These are phyloP conservation scores for Aphidoletes aphidimyza DNA, from an alignment of 2,888 invertebrate species.

Conservation along the genomic window DNA sequence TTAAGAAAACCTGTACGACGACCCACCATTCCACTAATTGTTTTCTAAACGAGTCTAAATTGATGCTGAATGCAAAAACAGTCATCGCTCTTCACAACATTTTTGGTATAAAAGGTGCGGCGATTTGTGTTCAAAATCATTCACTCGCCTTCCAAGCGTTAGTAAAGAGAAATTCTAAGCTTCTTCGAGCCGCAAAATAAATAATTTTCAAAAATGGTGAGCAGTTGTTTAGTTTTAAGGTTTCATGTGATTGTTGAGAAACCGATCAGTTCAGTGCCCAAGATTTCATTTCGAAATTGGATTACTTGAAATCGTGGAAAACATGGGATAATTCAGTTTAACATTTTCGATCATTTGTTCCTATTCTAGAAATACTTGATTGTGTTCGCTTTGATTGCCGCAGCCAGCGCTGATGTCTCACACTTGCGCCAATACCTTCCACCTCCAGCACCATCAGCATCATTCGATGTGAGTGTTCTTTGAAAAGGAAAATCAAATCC, in stretches of 20 bases:
- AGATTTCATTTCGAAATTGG: background rate
- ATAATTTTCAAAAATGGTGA: slow-evolving; percentile 11
- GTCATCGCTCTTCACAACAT: background rate
- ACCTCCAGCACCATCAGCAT: background rate
- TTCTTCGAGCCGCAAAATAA: background rate
- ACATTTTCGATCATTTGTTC: background rate
- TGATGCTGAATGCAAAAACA: background rate
- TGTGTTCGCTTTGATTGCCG: background rate
- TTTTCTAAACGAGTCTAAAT: background rate
- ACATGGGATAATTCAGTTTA: background rate
- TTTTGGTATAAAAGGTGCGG: background rate
- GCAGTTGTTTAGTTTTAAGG: background rate
- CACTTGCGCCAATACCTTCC: slow-evolving; percentile 2
- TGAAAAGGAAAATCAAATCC: no score
- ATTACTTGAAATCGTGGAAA: background rate
- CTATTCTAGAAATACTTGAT: background rate
- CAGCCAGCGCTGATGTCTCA: slow-evolving; percentile 22
- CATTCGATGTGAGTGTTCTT: no score
- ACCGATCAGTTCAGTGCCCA: background rate
- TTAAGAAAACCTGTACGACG: no score
- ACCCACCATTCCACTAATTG: slow-evolving; percentile 2
- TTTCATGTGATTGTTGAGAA: background rate
- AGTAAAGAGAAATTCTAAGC: background rate
- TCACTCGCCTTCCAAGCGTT: background rate
- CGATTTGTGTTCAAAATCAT: background rate